These are phyloP conservation scores for Taurulus bubalis DNA, from an alignment of 2,113 vertebrate genomes.

Conservation along the genomic window DNA sequence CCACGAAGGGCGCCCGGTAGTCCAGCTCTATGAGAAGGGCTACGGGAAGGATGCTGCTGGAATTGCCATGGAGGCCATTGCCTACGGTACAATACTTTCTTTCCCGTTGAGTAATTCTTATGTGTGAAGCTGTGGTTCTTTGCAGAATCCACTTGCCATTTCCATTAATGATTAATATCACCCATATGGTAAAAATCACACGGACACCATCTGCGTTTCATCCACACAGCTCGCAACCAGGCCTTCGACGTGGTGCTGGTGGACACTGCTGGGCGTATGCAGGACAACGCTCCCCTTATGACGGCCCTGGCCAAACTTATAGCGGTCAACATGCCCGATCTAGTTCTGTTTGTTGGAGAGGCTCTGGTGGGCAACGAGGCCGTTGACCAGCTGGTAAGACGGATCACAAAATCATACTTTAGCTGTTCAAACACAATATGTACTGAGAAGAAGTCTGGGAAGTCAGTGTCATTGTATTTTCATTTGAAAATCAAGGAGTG, in stretches of 20 bases:
- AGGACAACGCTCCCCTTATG: constrained; percentile 98
- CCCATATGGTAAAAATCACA: background rate
- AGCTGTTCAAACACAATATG: background rate
- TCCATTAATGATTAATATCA: background rate
- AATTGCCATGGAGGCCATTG: constrained; percentile 98
- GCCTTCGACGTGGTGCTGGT: constrained; percentile 96
- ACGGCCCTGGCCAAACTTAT: constrained; percentile 97
- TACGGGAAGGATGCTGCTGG: constrained; percentile 98
- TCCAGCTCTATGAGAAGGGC: constrained; percentile 97
- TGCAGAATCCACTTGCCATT: background rate
- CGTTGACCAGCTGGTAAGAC: constrained; percentile 96
- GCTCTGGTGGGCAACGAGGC: constrained; percentile 97
- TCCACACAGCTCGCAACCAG: constrained; percentile 91
- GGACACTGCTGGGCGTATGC: constrained; percentile 98
- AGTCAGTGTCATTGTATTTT: background rate
- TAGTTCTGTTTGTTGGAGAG: constrained; percentile 97
- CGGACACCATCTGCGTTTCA: background rate
- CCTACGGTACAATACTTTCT: constrained; percentile 84
- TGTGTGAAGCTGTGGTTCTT: background rate
- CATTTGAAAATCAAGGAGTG: background rate
- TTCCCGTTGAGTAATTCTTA: background rate
- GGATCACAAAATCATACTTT: background rate
- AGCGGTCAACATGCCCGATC: constrained; percentile 93
- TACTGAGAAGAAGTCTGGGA: background rate
- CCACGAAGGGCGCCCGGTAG: constrained; percentile 86